Conservation (phyloP, 2,888 invertebrate genomes). For the Ariolimax columbianus region DNA sequence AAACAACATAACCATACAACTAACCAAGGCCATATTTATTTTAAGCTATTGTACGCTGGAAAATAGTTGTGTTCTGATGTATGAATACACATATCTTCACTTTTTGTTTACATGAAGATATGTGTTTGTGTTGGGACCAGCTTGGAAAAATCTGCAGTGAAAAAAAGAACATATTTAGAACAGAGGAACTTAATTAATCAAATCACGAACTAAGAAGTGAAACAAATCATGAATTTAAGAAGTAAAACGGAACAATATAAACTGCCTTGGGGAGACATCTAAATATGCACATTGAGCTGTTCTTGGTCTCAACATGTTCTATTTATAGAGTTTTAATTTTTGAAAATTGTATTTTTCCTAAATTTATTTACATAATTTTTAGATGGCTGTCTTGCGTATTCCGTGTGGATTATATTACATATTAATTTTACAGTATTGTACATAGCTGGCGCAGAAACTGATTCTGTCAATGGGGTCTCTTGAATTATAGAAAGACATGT, state of each 20-base stretch:
- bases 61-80: neutral
- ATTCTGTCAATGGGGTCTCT: too few species aligned
- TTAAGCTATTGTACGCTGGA: constrained; percentile 18
- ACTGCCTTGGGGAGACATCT: neutral
- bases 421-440: neutral
- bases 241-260: neutral
- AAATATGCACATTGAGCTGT: neutral
- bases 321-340: neutral
- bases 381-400: neutral
- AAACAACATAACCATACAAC: neutral
- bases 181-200: neutral
- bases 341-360: neutral
- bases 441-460: neutral
- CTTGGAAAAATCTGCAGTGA: neutral
- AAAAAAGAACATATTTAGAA: neutral
- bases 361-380: neutral
- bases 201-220: too few species aligned
- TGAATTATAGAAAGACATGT: too few species aligned
- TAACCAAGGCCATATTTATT: neutral
- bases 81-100: neutral
- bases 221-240: neutral
- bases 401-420: neutral
- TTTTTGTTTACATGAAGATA: neutral
- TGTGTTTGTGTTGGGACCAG: neutral
- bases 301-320: neutral